Evolutionary conservation across 1,140 invertebrate genomes (phyloP).

Genomic region (Macrocentrus cingulum): DNA sequence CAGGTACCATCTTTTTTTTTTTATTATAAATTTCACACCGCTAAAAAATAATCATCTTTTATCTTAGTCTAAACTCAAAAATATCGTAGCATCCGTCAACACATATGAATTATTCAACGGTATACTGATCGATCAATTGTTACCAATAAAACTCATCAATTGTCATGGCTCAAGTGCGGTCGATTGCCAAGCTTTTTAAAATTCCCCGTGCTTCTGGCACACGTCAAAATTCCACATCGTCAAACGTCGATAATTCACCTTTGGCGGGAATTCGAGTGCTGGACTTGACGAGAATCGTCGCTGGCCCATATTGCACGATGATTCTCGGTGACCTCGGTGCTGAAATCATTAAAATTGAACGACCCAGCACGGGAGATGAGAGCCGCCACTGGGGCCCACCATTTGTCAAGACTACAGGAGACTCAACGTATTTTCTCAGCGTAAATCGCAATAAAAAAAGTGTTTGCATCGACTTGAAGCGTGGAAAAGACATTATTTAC

Average conservation of each 20-base stretch:
- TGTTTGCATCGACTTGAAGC: constrained; percentile 84
- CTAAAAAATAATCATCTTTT: not conserved
- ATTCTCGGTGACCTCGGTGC: constrained; percentile 91
- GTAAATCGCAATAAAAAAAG: constrained; percentile 97
- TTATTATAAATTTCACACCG: not conserved
- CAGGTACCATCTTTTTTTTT: constrained; percentile 36
- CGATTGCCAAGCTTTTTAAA: no score
- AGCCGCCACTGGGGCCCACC: constrained; percentile 92
- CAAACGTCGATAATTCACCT: constrained; percentile 44
- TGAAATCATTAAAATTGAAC: constrained; percentile 90
- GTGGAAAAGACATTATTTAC: constrained; percentile 74
- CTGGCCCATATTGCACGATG: constrained; percentile 83
- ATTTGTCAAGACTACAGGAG: constrained; percentile 70
- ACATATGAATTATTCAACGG: no score
- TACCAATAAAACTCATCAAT: no score
- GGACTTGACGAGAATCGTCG: constrained; percentile 82
- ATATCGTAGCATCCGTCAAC: no score
- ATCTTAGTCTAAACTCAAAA: no score
- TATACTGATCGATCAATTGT: no score
- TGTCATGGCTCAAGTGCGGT: no score
- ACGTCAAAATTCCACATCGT: not conserved
- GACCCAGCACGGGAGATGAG: constrained; percentile 83
- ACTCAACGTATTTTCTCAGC: constrained; percentile 84
- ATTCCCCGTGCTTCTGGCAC: no score
- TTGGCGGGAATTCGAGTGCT: constrained; percentile 72